Evolutionary conservation across 2,888 invertebrate species (phyloP).

Genomic region (Rhabditoides inermis): DNA sequence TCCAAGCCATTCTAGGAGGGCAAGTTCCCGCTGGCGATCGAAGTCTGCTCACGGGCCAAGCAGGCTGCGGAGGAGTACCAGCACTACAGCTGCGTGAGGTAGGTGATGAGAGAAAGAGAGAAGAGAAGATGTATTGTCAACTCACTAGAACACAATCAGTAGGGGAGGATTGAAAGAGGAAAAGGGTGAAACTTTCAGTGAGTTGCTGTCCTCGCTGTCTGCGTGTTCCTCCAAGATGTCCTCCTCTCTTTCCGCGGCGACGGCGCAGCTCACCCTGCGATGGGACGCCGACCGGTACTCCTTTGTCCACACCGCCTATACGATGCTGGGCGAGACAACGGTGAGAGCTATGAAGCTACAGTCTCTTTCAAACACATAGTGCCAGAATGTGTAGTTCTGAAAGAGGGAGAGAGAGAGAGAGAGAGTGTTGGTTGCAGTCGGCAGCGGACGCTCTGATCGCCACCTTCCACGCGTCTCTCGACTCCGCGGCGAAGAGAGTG

Average conservation of each 20-base stretch:
- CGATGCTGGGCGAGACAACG: slow-evolving; percentile 74
- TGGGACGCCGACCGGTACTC: slow-evolving; percentile 73
- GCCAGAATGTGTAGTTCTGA: background rate
- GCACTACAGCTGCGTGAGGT: slow-evolving; percentile 34
- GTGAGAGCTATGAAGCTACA: slow-evolving; percentile 29
- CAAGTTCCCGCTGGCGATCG: slow-evolving; percentile 40
- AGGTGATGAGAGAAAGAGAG: background rate
- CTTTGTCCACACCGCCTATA: slow-evolving; percentile 78
- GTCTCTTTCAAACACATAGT: background rate
- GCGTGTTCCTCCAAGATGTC: slow-evolving; percentile 21
- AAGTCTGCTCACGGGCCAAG: slow-evolving; percentile 33
- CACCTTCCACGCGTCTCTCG: slow-evolving; percentile 20
- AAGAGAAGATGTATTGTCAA: background rate
- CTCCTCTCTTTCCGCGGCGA: slow-evolving; percentile 24
- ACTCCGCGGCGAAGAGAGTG: slow-evolving; percentile 17
- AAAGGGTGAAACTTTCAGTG: slow-evolving; percentile 16
- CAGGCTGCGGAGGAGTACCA: slow-evolving; percentile 23
- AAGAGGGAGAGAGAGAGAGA: background rate
- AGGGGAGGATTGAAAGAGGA: too few species aligned
- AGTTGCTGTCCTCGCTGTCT: slow-evolving; percentile 19
- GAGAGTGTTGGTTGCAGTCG: slow-evolving; percentile 4
- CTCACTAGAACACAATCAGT: background rate
- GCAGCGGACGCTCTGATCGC: slow-evolving; percentile 17
- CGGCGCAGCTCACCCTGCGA: slow-evolving; percentile 47
- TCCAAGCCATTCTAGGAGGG: slow-evolving; percentile 19